A percentile compares a stretch with the other conserved stretches of the same genome.
phyloP scores from a whole-genome alignment of 2,113 vertebrate species.

The Semnornis frantzii region DNA sequence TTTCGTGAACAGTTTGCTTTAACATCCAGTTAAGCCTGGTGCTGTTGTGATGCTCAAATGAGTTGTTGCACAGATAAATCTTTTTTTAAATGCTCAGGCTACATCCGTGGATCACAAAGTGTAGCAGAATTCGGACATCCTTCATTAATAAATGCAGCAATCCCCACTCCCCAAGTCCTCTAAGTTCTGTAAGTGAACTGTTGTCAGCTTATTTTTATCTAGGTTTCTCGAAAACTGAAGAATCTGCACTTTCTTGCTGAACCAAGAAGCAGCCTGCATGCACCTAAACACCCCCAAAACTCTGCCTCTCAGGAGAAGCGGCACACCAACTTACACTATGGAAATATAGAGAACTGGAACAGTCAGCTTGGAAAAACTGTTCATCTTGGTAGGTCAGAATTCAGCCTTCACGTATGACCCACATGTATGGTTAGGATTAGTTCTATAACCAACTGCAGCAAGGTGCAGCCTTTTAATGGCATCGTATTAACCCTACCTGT shows the following conservation, averaged over 20 bases:
- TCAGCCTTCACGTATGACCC: neutral
- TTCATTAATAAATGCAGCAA: neutral
- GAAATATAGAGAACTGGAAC: neutral
- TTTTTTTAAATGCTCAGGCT: neutral
- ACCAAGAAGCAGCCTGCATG: neutral
- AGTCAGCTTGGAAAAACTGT: neutral
- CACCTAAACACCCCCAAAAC: neutral
- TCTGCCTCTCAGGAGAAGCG: neutral
- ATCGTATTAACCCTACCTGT: slow-evolving; percentile 86
- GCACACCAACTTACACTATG: neutral
- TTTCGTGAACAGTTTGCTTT: neutral
- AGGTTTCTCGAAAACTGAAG: neutral
- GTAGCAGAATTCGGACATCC: neutral
- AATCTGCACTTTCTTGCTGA: neutral
- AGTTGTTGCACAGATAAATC: neutral
- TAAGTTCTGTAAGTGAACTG: neutral
- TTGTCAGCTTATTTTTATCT: slow-evolving; percentile 5
- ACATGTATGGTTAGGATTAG: neutral
- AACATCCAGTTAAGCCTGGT: neutral
- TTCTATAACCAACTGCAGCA: neutral
- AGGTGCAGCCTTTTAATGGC: neutral
- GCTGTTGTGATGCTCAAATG: neutral
- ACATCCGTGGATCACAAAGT: neutral
- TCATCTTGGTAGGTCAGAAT: neutral
- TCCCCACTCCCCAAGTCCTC: neutral